Percentiles rank a stretch among this genome's conserved stretches.
phyloP scores from a whole-genome alignment of 2,113 vertebrate species.

The Elephantulus edwardii region DNA sequence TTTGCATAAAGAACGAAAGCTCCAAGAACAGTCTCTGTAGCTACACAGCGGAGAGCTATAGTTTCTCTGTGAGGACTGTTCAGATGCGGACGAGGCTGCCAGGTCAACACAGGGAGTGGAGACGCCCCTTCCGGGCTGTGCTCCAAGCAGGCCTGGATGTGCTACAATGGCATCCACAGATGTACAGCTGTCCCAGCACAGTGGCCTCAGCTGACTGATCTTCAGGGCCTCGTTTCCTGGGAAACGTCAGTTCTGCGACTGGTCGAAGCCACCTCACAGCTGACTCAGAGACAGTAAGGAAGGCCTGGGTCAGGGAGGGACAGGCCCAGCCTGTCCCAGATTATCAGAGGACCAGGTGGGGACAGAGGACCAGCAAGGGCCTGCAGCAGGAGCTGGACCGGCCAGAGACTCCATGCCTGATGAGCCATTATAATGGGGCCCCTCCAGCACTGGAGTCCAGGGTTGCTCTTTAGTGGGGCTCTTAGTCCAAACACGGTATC shows the following conservation, averaged over 20 bases:
- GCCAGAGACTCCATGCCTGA: background rate
- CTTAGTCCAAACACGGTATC: too few species aligned
- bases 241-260: background rate
- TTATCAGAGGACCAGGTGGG: background rate
- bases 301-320: background rate
- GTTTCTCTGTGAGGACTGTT: background rate
- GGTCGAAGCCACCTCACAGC: background rate
- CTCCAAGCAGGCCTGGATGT: background rate
- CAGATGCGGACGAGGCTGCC: background rate
- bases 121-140: background rate
- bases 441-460: background rate
- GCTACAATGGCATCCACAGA: background rate
- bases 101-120: background rate
- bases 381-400: background rate
- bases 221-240: background rate
- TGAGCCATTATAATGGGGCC: accelerated
- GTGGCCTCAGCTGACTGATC: background rate
- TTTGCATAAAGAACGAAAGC: background rate
- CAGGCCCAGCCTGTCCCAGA: background rate
- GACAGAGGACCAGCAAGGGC: background rate
- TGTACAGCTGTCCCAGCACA: background rate
- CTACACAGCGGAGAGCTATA: background rate
- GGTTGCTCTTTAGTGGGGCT: background rate
- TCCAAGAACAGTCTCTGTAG: background rate
- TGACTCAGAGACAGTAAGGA: background rate